Percentiles rank a stretch among this genome's conserved stretches.
Conservation (phyloP, 2,888 invertebrate genomes). For the Luperina nickerlii region DNA sequence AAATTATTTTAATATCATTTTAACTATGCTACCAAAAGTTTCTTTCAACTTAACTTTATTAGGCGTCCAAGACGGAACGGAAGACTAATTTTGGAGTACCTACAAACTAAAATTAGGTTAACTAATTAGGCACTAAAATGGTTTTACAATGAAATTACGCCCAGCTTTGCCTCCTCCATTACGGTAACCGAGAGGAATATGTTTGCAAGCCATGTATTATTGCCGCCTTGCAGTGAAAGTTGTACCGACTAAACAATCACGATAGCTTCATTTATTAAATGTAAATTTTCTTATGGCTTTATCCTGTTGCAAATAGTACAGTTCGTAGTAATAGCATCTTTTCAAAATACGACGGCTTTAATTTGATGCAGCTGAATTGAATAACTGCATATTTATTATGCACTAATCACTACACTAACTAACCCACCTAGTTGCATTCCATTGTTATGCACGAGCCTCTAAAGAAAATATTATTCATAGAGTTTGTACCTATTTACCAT, state of each 20-base stretch:
- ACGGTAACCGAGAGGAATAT: constrained; percentile 40
- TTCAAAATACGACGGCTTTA: constrained; percentile 17
- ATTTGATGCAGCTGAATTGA: background rate
- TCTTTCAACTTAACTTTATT: constrained; percentile 32
- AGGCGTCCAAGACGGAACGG: constrained; percentile 12
- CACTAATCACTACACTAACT: constrained; percentile 13
- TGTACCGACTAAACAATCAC: constrained; percentile 70
- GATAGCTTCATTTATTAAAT: constrained; percentile 58
- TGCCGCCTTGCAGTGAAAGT: constrained; percentile 76
- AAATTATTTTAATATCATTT: constrained; percentile 30
- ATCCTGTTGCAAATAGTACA: constrained; percentile 36
- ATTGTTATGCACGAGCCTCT: constrained; percentile 26
- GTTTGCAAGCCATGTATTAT: constrained; percentile 62
- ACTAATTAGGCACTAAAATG: constrained; percentile 32
- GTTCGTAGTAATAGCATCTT: constrained; percentile 18
- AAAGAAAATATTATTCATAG: constrained; percentile 6
- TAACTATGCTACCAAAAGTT: constrained; percentile 11
- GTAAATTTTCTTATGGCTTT: constrained; percentile 33
- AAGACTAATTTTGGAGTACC: constrained; percentile 11
- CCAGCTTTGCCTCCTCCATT: constrained; percentile 40
- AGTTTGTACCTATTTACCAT: background rate
- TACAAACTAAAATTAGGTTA: constrained; percentile 29
- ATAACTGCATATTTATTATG: constrained; percentile 16
- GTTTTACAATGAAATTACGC: constrained; percentile 29
- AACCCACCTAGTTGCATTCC: constrained; percentile 14